These are phyloP conservation scores for Pachyuromys duprasi DNA, from an alignment of 2,797 vertebrate species.

Conservation along the genomic window DNA sequence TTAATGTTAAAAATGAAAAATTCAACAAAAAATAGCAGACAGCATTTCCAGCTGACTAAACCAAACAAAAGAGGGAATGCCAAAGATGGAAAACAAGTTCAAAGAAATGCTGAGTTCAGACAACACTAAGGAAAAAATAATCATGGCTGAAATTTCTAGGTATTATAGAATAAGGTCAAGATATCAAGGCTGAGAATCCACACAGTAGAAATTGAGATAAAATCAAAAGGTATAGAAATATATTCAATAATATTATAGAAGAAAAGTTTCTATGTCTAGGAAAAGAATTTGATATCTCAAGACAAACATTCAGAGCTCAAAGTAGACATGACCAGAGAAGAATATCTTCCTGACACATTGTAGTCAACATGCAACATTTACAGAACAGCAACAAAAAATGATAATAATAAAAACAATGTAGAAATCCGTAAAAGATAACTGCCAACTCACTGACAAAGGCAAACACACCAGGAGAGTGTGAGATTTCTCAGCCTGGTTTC, in stretches of 20 bases:
- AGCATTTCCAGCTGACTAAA: too few relatives aligned
- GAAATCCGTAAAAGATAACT: not conserved
- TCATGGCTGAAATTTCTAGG: not conserved
- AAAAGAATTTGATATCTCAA: not conserved
- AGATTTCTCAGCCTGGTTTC: not conserved
- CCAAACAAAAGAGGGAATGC: not conserved
- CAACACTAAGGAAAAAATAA: not conserved
- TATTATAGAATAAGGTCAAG: not conserved
- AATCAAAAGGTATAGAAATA: not conserved
- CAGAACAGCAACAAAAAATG: not conserved
- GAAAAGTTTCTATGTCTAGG: not conserved
- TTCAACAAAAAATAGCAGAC: not conserved
- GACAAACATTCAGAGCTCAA: not conserved
- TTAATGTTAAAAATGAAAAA: not conserved
- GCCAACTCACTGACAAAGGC: not conserved
- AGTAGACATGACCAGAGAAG: not conserved
- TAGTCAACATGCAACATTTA: not conserved
- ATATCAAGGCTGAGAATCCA: not conserved
- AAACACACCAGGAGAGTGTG: not conserved
- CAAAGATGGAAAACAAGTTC: not conserved
- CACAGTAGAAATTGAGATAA: not conserved
- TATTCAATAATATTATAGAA: not conserved
- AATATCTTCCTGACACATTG: not conserved
- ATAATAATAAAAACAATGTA: not conserved
- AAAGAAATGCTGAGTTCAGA: not conserved